Evolutionary conservation across 2,113 vertebrate species (phyloP).

Genomic region (Orcinus orca): DNA sequence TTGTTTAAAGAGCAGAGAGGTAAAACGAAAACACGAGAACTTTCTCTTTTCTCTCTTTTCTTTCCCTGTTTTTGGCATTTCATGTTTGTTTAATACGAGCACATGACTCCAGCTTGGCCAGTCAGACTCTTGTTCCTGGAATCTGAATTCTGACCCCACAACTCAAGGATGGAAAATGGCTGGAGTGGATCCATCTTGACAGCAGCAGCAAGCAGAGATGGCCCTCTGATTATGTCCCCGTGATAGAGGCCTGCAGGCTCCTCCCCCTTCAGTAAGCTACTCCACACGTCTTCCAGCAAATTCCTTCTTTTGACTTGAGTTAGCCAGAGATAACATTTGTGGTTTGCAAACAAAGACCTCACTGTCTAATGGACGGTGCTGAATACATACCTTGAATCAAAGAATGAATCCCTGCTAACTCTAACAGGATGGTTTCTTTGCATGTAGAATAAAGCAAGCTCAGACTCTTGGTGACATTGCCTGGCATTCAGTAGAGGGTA

Average conservation of each 20-base stretch:
- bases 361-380: background rate
- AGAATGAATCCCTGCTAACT: background rate
- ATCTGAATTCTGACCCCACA: background rate
- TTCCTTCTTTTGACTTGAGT: background rate
- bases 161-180: background rate
- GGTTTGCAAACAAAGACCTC: background rate
- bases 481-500: background rate
- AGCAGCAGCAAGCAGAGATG: accelerated
- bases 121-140: background rate
- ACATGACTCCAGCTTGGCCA: background rate
- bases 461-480: background rate
- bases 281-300: background rate
- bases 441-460: background rate
- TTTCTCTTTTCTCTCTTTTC: background rate
- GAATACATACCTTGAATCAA: background rate
- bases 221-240: background rate
- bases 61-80: background rate
- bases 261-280: background rate
- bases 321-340: background rate
- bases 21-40: background rate
- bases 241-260: accelerated
- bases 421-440: background rate
- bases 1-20: background rate
- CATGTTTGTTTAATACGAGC: background rate
- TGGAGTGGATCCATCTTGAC: background rate